These are phyloP conservation scores for Microhierax caerulescens DNA, from an alignment of 2,797 vertebrate species.

Conservation along the genomic window DNA sequence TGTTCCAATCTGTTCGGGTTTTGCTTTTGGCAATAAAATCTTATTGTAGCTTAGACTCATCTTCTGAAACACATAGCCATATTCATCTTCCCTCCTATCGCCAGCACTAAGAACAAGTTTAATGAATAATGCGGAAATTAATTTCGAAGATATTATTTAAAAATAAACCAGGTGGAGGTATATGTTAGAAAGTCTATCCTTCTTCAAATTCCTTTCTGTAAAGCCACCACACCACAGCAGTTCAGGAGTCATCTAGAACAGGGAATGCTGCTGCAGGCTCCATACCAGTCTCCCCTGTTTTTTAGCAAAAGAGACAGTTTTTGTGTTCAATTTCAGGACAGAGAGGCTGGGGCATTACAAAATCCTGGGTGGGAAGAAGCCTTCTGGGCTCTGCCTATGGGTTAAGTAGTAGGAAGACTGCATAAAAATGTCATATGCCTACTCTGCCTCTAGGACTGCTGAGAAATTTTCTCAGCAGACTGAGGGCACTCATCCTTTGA, in stretches of 20 bases:
- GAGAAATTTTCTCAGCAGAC: neutral
- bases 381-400: neutral
- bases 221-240: neutral
- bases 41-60: neutral
- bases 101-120: neutral
- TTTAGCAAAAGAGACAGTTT: neutral
- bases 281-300: neutral
- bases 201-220: neutral
- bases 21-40: slow-evolving; percentile 30
- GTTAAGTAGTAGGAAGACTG: neutral
- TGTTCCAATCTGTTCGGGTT: slow-evolving; percentile 35
- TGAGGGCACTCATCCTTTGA: neutral
- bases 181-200: neutral
- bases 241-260: neutral
- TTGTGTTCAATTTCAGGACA: neutral
- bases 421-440: neutral
- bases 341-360: neutral
- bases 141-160: neutral
- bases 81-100: neutral
- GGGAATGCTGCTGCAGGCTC: neutral
- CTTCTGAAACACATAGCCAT: slow-evolving; percentile 5
- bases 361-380: neutral
- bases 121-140: neutral
- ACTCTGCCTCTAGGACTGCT: neutral
- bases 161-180: neutral